Evolutionary conservation across 2,797 vertebrate species (phyloP).

Genomic region (Apodemus agrarius): DNA sequence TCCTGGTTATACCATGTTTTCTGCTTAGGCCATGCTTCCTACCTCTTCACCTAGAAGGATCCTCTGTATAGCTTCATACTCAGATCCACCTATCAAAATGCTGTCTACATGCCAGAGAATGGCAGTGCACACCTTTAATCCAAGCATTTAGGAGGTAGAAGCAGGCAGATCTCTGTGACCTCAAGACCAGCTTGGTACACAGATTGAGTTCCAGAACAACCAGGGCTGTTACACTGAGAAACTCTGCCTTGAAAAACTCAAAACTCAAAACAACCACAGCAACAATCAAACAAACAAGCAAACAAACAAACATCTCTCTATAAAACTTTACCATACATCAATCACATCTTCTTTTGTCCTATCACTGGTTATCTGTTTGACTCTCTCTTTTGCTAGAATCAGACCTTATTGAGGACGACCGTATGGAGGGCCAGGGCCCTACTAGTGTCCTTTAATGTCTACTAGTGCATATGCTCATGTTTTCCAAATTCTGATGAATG

Average conservation of each 20-base stretch:
- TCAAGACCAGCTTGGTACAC: background rate
- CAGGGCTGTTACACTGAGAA: background rate
- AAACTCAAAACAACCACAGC: background rate
- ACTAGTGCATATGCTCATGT: background rate
- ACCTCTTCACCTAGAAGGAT: background rate
- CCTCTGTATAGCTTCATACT: background rate
- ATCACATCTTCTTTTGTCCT: background rate
- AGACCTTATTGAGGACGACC: background rate
- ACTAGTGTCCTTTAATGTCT: background rate
- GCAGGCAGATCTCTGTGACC: background rate
- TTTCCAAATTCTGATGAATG: slow-evolving; percentile 4
- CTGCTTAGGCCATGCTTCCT: background rate
- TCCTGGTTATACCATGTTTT: background rate
- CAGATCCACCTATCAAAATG: background rate
- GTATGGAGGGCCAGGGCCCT: background rate
- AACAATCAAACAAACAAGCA: background rate
- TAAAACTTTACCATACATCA: background rate
- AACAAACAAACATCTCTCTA: no score
- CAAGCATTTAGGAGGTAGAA: background rate
- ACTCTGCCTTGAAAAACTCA: background rate
- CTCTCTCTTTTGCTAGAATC: background rate
- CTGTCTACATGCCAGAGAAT: background rate
- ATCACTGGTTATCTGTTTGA: background rate
- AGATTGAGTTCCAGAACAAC: background rate
- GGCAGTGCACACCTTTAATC: background rate